Percentiles rank a stretch among this genome's conserved stretches.
Conservation (phyloP, 1,140 invertebrate genomes). For the Drosophila athabasca region DNA sequence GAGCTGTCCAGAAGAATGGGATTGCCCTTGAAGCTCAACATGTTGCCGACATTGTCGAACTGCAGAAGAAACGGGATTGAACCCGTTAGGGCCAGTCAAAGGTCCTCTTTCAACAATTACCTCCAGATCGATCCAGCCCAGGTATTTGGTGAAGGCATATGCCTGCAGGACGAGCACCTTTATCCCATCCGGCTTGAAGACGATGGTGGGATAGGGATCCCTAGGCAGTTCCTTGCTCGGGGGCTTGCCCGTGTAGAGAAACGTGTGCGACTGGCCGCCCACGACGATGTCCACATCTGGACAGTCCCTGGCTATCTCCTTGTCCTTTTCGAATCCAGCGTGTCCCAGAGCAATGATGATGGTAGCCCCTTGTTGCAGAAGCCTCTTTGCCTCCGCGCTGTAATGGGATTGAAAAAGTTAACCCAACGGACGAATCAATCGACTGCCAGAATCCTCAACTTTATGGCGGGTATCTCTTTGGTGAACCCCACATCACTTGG, state of each 20-base stretch:
- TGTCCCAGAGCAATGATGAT: conserved; percentile 96
- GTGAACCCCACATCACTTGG: conserved; percentile 87
- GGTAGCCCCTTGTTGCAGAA: conserved; percentile 88
- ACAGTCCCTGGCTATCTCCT: conserved; percentile 90
- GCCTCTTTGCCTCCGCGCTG: conserved; percentile 86
- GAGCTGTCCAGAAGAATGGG: conserved; percentile 90
- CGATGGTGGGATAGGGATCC: conserved; percentile 90
- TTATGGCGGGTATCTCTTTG: conserved; percentile 89
- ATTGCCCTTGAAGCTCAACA: conserved; percentile 88
- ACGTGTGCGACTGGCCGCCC: conserved; percentile 94
- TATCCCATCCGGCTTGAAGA: conserved; percentile 88
- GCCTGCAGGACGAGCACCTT: conserved; percentile 93
- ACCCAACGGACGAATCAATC: no score
- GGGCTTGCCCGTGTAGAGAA: conserved; percentile 84
- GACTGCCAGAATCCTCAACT: conserved; percentile 49
- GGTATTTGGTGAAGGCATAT: conserved; percentile 95
- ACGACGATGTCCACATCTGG: conserved; percentile 93
- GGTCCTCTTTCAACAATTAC: conserved; percentile 1
- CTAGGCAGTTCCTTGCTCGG: conserved; percentile 83
- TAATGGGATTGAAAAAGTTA: no score
- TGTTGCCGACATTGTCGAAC: conserved; percentile 90
- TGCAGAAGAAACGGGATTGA: conserved; percentile 18
- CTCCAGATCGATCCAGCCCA: conserved; percentile 88
- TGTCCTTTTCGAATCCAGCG: conserved; percentile 91
- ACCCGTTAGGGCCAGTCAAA: not conserved